A percentile compares a stretch with the other conserved stretches of the same genome.
Conservation (phyloP, 2,113 vertebrate species). For the Aepyceros melampus region DNA sequence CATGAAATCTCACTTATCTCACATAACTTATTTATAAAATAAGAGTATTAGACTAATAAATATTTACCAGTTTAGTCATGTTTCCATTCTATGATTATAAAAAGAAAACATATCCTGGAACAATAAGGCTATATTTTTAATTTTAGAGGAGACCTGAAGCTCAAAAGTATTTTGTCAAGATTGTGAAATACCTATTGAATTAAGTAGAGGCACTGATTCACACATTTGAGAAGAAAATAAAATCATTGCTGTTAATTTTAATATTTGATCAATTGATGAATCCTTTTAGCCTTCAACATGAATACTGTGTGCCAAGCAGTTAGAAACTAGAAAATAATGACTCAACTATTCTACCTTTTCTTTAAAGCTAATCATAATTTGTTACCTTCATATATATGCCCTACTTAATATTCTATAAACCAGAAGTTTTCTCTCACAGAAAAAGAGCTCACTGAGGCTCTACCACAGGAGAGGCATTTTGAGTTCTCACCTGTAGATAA, state of each 20-base stretch:
- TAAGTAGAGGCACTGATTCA: background rate
- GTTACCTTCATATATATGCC: background rate
- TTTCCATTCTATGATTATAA: background rate
- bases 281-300: background rate
- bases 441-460: background rate
- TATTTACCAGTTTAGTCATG: background rate
- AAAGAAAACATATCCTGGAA: background rate
- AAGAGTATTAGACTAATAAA: background rate
- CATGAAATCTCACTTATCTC: background rate
- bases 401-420: background rate
- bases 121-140: background rate
- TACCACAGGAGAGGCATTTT: background rate
- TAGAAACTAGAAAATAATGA: background rate
- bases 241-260: background rate
- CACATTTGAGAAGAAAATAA: background rate
- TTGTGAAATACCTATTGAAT: background rate
- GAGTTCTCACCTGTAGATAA: background rate
- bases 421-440: background rate
- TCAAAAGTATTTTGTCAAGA: background rate
- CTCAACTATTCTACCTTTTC: background rate
- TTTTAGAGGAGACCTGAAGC: background rate
- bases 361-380: background rate
- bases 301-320: background rate
- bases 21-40: background rate
- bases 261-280: background rate